Base-by-base conservation (phyloP, 2,113 vertebrate species). In the Furnarius figulus region DNA sequence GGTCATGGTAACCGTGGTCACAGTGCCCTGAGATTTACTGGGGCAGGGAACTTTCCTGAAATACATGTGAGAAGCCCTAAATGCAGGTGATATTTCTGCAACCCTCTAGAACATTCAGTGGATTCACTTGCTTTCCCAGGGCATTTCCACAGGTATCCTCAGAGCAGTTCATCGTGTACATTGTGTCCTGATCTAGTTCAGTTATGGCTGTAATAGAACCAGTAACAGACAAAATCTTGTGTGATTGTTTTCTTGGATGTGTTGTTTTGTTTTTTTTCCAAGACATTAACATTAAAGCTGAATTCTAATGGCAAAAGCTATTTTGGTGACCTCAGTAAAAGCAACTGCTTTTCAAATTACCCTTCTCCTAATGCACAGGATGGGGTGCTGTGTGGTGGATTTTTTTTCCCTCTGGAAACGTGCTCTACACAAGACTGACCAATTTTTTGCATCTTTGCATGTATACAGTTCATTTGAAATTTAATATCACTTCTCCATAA, bases 141-240 rank as follows among this genome's bases (percentile, higher is more conserved):
- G 53, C 66, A 46, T 89, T 91, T 95, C 84, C 89, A 91, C 89
- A 83, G 77, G 66, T 89, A n/a, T 89, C 84, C 66, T 93, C 71
- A 72, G 91, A 91, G 77, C 65, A 65, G 37, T 68, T 70, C 40
- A 49, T 68, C 31, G 58, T 73, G 85, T 50, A 80, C 87, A 4
- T 73, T 96, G 87, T 94, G 94, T 96, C 79, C 87, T 88, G 37
- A 47, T 82, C 78, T 47, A 12, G 30, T 70, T 73, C 87, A 53
- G 37, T 73, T 76, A 44, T 65, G 66, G 63, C 84, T 66, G 20
- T 75, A 53, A 87, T 49, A 68, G 66, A 85, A 61, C 15, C 37
- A 72, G 23, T 39, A 72, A n/a, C 78, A 68, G 78, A 92, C 58
- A 82, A 85, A n/a, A 17, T 73, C 15, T 82, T 89, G n/a, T 73